These are phyloP conservation scores for Drosophila subquinaria DNA, from an alignment of 2,888 invertebrate genomes.

Conservation along the genomic window DNA sequence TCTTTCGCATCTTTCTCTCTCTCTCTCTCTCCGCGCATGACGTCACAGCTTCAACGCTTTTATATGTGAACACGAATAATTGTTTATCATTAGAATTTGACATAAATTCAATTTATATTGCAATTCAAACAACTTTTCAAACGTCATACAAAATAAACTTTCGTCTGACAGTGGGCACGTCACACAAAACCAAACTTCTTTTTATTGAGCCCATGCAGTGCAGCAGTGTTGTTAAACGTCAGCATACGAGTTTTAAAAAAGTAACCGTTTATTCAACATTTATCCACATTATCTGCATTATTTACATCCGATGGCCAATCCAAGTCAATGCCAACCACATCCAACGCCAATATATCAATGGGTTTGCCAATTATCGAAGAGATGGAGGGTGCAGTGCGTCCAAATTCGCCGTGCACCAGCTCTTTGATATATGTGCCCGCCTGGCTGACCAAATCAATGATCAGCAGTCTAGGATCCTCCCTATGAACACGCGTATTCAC, in stretches of 20 bases:
- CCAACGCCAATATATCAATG: slow-evolving; percentile 96
- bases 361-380: slow-evolving; percentile 88
- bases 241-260: background rate
- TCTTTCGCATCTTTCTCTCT: background rate
- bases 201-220: background rate
- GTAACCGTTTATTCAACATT: slow-evolving; percentile 23
- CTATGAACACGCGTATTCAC: slow-evolving; percentile 88
- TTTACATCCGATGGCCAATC: slow-evolving; percentile 89
- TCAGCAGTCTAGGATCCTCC: slow-evolving; percentile 86
- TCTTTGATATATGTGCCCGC: slow-evolving; percentile 99
- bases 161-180: background rate
- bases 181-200: background rate
- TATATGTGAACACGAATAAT: background rate
- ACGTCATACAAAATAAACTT: background rate
- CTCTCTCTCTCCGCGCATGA: slow-evolving; percentile 3
- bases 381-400: slow-evolving; percentile 93
- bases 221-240: slow-evolving; percentile 21
- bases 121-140: background rate
- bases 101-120: background rate
- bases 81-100: background rate
- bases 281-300: slow-evolving; percentile 54
- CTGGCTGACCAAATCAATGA: slow-evolving; percentile 91
- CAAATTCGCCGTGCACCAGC: slow-evolving; percentile 98
- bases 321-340: slow-evolving; percentile 92
- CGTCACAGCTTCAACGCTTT: slow-evolving; percentile 23